Base-by-base conservation (phyloP, 2,888 invertebrate genomes). In the Ariolimax columbianus region DNA sequence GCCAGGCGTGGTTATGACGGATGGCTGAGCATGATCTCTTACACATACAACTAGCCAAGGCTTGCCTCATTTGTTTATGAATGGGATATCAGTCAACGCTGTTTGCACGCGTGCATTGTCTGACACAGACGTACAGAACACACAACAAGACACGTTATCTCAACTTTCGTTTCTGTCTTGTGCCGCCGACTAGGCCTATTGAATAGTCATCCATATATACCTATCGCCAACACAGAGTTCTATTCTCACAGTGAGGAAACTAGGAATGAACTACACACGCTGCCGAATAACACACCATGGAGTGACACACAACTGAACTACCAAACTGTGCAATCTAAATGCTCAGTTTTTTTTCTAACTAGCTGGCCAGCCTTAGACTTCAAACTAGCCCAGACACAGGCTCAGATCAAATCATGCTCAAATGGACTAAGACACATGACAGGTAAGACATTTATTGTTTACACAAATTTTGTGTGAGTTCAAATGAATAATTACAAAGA, bases 351-450 rank as follows among this genome's bases (percentile, higher is more conserved):
- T n/a, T n/a, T n/a, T n/a, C n/a, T n/a, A n/a, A n/a, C n/a, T n/a
- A n/a, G n/a, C n/a, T n/a, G n/a, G n/a, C n/a, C n/a, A n/a, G n/a
- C n/a, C n/a, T n/a, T n/a, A n/a, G n/a, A n/a, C n/a, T n/a, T n/a
- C n/a, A 19, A 9, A 36, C 70, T 9, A 38, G 19, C 17, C 17
- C 1, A 11, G 70, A 36, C 19, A 70, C 4, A 38, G 23, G 23
- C 4, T 36, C 14, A 36, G 14, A 9, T 3, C 17, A 26, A 43
- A 26, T 6, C 72, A 72, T 72, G 72, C 72, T 72, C 43, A 72
- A 72, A 43, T 72, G 72, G 72, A 72, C 72, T 40, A 72, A 72
- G 26, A 72, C 72, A 43, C n/a, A 1, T 26, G 72, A 72, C 40
- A 72, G 72, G 72, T 72, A 72, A n/a, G 40, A 4, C 7, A 17